These are phyloP conservation scores for Brachyrhaphis roseni DNA, from an alignment of 2,797 vertebrate genomes.

Conservation along the genomic window DNA sequence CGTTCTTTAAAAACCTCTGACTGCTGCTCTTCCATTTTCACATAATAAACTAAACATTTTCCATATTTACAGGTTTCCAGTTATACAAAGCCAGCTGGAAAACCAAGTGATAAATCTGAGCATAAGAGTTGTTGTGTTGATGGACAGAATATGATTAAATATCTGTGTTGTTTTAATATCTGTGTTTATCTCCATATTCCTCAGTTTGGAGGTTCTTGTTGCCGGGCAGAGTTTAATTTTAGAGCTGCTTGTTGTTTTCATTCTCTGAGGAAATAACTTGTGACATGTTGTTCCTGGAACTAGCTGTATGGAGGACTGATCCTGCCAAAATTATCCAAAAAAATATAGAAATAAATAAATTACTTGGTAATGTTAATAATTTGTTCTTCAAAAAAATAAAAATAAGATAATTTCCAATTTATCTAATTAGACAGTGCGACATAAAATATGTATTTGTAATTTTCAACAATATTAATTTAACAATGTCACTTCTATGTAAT, in stretches of 20 bases:
- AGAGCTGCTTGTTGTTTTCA: neutral
- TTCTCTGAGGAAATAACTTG: neutral
- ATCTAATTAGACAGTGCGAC: too few relatives aligned
- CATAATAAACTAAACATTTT: neutral
- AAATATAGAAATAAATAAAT: neutral
- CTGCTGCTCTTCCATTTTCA: neutral
- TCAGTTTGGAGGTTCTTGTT: neutral
- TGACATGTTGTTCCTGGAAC: neutral
- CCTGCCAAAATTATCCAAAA: neutral
- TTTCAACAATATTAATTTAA: too few relatives aligned
- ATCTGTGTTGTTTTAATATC: neutral
- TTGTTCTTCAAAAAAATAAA: too few relatives aligned
- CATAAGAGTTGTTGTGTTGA: neutral
- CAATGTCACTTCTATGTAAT: too few relatives aligned
- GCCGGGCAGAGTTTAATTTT: constrained; percentile 2
- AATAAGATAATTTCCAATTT: too few relatives aligned
- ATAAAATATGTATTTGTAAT: too few relatives aligned
- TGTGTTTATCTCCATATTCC: neutral
- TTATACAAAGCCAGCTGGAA: neutral
- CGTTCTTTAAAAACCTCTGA: neutral
- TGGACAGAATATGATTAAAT: neutral
- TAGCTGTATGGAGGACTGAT: neutral
- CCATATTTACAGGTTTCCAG: neutral
- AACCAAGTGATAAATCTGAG: neutral
- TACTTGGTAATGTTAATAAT: too few relatives aligned